Evolutionary conservation across 92 coral and sea anemone genomes (phyloP).

Genomic region (Porites lobata): DNA sequence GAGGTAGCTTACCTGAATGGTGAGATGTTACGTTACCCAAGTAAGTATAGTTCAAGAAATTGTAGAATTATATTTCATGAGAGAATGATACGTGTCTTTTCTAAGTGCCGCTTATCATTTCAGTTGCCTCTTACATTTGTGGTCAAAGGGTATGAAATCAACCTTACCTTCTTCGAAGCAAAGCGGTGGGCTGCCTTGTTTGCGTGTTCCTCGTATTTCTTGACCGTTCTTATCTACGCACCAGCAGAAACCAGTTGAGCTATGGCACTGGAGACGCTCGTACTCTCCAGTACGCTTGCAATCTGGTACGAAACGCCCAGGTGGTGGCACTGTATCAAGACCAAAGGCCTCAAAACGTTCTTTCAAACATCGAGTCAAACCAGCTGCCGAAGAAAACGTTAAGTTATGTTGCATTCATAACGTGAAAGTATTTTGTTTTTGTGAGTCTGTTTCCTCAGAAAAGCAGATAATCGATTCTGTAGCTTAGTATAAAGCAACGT

Average conservation of each 20-base stretch:
- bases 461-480: not conserved
- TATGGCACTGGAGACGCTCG: constrained; percentile 81
- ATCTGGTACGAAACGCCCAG: constrained; percentile 75
- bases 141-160: not conserved
- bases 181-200: constrained; percentile 64
- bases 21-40: not conserved
- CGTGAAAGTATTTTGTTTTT: too few species aligned
- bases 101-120: not conserved
- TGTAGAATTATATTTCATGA: too few species aligned
- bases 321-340: constrained; percentile 42
- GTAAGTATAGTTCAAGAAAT: not conserved
- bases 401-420: too few species aligned
- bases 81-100: not conserved
- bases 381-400: constrained; percentile 50
- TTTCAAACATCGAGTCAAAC: constrained; percentile 81
- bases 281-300: constrained; percentile 84
- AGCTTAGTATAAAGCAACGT: not conserved
- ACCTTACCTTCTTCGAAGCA: constrained; percentile 73
- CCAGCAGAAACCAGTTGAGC: constrained; percentile 85
- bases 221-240: constrained; percentile 82
- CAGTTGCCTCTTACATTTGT: not conserved
- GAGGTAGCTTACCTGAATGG: constrained; percentile 48
- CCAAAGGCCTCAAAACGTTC: constrained; percentile 76
- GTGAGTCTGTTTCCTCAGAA: not conserved
- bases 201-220: constrained; percentile 82